Evolutionary conservation across 53 echinoderm and acorn worm species (phyloP).

Genomic region (Hippasteria phrygiana): DNA sequence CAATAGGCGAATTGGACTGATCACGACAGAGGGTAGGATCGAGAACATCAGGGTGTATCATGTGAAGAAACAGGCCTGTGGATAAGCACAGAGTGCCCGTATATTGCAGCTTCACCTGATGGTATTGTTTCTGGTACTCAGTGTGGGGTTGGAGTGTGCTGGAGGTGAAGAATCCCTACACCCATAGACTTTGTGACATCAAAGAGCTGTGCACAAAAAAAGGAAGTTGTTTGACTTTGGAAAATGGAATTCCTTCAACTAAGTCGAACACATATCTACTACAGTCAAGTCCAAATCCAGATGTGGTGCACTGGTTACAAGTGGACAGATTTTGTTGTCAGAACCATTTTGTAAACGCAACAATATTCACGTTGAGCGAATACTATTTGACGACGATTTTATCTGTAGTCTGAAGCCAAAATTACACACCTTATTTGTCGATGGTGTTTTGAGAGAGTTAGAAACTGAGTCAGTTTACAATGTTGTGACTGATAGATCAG

Average conservation of each 20-base stretch:
- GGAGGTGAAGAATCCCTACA: conserved; percentile 80
- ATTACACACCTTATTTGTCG: conserved; percentile 42
- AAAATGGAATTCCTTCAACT: conserved; percentile 60
- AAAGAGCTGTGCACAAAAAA: conserved; percentile 29
- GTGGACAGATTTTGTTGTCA: no score
- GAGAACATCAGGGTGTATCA: conserved; percentile 46
- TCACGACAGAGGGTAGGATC: no score
- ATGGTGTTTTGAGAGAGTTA: conserved; percentile 32
- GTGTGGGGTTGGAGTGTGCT: conserved; percentile 73
- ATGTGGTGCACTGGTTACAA: conserved; percentile 64
- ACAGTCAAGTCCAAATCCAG: conserved; percentile 76
- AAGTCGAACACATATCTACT: conserved; percentile 59
- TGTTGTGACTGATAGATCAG: conserved; percentile 13
- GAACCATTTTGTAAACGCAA: no score
- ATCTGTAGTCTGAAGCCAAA: conserved; percentile 50
- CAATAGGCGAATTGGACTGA: no score
- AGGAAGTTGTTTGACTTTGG: conserved; percentile 49
- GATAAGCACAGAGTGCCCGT: conserved; percentile 66
- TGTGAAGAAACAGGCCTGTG: conserved; percentile 67
- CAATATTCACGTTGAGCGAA: conserved; percentile 75
- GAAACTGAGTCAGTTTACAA: conserved; percentile 16
- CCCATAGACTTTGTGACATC: conserved; percentile 42
- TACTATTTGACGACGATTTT: conserved; percentile 16
- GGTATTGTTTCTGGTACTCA: conserved; percentile 62
- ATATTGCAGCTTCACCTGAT: conserved; percentile 76